Percentiles rank a stretch among this genome's conserved stretches.
phyloP scores from a whole-genome alignment of 2,888 invertebrate species.

The Pseudoips prasinana region DNA sequence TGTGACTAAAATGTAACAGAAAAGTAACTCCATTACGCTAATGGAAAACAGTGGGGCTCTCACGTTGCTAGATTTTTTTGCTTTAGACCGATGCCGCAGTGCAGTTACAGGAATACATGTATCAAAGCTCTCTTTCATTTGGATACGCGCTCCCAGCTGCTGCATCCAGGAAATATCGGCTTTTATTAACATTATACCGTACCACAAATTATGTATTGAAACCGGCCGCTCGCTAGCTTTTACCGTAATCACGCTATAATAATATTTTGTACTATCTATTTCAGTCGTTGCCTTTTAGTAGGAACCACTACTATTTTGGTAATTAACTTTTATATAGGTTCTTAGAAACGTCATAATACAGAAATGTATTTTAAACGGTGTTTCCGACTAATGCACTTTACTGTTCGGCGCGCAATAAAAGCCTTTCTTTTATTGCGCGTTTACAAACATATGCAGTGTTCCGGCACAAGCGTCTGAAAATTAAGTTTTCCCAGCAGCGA shows the following conservation, averaged over 20 bases:
- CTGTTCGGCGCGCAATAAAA: slow-evolving; percentile 41
- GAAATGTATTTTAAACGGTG: too few species aligned
- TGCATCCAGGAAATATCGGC: slow-evolving; percentile 56
- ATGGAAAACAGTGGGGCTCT: slow-evolving; percentile 74
- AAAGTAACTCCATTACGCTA: slow-evolving; percentile 72
- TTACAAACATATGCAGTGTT: slow-evolving; percentile 50
- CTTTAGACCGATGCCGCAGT: slow-evolving; percentile 65
- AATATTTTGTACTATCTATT: slow-evolving; percentile 7
- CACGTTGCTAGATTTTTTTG: slow-evolving; percentile 57
- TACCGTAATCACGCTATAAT: slow-evolving; percentile 36
- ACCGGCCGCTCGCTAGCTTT: slow-evolving; percentile 31
- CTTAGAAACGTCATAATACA: too few species aligned
- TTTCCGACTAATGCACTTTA: slow-evolving; percentile 39
- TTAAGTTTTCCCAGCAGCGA: slow-evolving; percentile 41
- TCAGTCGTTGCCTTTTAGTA: slow-evolving; percentile 2
- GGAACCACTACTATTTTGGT: too few species aligned
- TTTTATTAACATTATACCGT: slow-evolving; percentile 59
- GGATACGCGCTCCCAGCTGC: slow-evolving; percentile 52
- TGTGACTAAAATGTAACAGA: slow-evolving; percentile 60
- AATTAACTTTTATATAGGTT: too few species aligned
- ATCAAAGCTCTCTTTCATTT: slow-evolving; percentile 73
- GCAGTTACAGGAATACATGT: slow-evolving; percentile 73
- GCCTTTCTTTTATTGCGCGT: slow-evolving; percentile 47
- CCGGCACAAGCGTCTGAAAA: slow-evolving; percentile 46
- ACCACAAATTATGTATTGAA: slow-evolving; percentile 56